Evolutionary conservation across 2,888 invertebrate genomes (phyloP).

Genomic region (Agrochola lota): DNA sequence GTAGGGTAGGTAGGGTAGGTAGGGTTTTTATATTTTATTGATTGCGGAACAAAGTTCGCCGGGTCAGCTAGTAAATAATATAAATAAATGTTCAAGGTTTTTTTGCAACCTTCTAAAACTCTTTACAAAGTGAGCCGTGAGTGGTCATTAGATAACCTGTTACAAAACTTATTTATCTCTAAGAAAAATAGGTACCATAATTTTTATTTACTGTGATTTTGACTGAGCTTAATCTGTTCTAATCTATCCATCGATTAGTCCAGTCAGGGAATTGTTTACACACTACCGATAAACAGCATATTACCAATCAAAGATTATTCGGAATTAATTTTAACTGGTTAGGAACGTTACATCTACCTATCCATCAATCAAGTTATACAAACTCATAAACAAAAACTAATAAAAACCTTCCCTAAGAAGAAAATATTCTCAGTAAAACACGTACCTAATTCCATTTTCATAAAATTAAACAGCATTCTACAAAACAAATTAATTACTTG

Average conservation of each 20-base stretch:
- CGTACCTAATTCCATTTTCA: background rate
- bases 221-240: background rate
- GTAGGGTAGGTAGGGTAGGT: too few relatives aligned
- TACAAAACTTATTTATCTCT: too few relatives aligned
- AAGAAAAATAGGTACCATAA: background rate
- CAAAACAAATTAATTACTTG: constrained; percentile 41
- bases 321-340: background rate
- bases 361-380: background rate
- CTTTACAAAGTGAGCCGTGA: too few relatives aligned
- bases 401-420: background rate
- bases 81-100: too few relatives aligned
- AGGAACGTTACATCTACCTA: too few relatives aligned
- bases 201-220: background rate
- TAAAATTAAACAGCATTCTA: constrained; percentile 17
- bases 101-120: background rate
- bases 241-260: background rate
- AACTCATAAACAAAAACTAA: background rate
- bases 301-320: background rate
- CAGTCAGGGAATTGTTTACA: background rate
- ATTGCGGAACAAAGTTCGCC: too few relatives aligned
- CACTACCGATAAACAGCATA: background rate
- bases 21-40: too few relatives aligned
- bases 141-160: background rate
- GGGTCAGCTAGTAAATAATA: too few relatives aligned
- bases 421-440: background rate